A percentile compares a stretch with the other conserved stretches of the same genome.
phyloP scores from a whole-genome alignment of 2,888 invertebrate genomes.

The Gisinianus flammeolus region DNA sequence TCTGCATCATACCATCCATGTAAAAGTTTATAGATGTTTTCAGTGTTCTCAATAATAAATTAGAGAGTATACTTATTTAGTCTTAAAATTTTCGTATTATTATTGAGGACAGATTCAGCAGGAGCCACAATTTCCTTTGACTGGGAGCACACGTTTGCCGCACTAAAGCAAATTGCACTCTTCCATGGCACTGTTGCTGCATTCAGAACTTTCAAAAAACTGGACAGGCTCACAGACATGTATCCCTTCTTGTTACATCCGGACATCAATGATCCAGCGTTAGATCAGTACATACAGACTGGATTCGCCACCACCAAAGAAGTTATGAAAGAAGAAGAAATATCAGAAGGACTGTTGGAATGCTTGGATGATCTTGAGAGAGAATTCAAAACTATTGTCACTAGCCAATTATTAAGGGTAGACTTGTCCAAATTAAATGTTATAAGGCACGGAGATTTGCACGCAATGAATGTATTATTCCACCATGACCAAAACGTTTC shows the following conservation, averaged over 20 bases:
- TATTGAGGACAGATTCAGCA: conserved; percentile 3
- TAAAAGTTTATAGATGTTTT: too few species aligned
- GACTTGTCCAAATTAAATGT: not conserved
- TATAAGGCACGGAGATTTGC: conserved; percentile 10
- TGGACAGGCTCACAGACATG: not conserved
- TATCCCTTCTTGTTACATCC: not conserved
- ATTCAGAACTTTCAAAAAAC: not conserved
- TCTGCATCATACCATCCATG: not conserved
- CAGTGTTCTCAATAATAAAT: too few species aligned
- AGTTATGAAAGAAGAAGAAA: not conserved
- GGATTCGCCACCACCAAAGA: not conserved
- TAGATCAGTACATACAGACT: not conserved
- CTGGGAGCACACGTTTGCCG: conserved; percentile 2
- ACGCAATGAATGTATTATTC: not conserved
- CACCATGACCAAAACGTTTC: not conserved
- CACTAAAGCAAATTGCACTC: conserved; percentile 19
- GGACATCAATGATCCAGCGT: not conserved
- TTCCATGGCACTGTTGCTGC: conserved; percentile 7
- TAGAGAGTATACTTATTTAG: too few species aligned
- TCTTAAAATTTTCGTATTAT: too few species aligned
- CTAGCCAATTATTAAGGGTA: not conserved
- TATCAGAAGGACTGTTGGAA: conserved; percentile 3
- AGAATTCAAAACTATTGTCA: not conserved
- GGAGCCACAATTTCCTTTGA: conserved; percentile 10
- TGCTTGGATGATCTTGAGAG: not conserved